These are phyloP conservation scores for Loris lydekkerianus DNA, from an alignment of 2,797 vertebrate species.

Conservation along the genomic window DNA sequence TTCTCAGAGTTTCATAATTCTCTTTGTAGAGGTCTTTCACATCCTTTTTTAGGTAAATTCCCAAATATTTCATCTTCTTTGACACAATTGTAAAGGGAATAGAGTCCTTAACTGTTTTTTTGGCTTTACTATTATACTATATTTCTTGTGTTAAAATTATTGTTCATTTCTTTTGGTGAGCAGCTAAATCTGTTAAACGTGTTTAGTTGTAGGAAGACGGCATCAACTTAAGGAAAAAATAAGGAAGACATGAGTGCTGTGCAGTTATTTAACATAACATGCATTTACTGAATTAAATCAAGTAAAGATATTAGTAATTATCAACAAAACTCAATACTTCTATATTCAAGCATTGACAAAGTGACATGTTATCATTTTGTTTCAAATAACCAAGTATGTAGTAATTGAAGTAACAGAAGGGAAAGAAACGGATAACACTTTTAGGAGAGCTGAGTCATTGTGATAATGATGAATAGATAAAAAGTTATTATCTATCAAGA, in stretches of 20 bases:
- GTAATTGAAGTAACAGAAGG: constrained; percentile 5
- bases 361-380: constrained; percentile 1
- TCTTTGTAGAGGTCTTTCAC: too few relatives aligned
- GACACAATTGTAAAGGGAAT: too few relatives aligned
- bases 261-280: constrained; percentile 40
- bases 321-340: neutral
- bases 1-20: too few relatives aligned
- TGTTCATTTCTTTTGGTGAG: constrained; percentile 56
- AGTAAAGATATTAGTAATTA: neutral
- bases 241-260: neutral
- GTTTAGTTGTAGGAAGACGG: neutral
- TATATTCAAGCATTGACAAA: neutral
- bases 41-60: too few relatives aligned
- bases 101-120: too few relatives aligned
- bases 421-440: constrained; percentile 24
- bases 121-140: too few relatives aligned
- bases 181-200: constrained; percentile 28
- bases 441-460: constrained; percentile 16
- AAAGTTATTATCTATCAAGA: constrained; percentile 22
- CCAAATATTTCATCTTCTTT: too few relatives aligned
- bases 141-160: constrained; percentile 64
- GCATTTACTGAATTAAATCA: constrained; percentile 22
- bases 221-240: constrained; percentile 4
- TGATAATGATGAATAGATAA: constrained; percentile 36
- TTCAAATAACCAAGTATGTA: neutral